These are phyloP conservation scores for Corvus moneduloides DNA, from an alignment of 2,113 vertebrate species.

Conservation along the genomic window DNA sequence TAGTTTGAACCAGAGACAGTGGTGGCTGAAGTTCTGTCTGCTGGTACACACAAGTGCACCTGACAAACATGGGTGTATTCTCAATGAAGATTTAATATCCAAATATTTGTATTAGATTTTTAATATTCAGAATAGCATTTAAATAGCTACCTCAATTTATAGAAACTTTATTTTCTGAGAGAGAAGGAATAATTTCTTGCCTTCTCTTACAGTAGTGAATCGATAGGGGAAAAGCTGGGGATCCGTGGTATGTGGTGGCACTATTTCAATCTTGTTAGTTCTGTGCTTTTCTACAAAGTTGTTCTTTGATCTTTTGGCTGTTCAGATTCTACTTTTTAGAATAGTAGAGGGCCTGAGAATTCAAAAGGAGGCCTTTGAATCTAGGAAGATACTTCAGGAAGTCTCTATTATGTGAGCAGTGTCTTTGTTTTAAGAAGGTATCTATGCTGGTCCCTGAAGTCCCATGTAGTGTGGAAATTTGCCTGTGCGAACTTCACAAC, in stretches of 20 bases:
- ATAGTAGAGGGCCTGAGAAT: background rate
- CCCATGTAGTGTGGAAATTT: background rate
- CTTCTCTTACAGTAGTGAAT: background rate
- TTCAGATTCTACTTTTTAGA: background rate
- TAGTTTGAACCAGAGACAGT: background rate
- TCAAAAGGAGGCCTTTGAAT: background rate
- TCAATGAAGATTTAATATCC: background rate
- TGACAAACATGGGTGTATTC: background rate
- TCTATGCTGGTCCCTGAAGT: background rate
- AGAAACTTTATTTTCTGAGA: background rate
- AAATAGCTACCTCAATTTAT: background rate
- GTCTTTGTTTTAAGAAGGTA: background rate
- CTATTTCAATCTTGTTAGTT: background rate
- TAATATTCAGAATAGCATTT: background rate
- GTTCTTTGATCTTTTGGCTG: background rate
- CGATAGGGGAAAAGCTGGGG: background rate
- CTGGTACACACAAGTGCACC: background rate
- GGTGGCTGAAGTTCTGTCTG: background rate
- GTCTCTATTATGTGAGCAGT: fast-evolving
- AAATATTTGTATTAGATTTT: background rate
- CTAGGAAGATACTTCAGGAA: background rate
- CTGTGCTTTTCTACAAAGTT: background rate
- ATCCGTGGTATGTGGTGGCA: background rate
- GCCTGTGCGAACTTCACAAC: background rate
- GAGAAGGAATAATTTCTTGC: background rate